Conservation (phyloP, 1,140 invertebrate species). For the Trialeurodes vaporariorum region DNA sequence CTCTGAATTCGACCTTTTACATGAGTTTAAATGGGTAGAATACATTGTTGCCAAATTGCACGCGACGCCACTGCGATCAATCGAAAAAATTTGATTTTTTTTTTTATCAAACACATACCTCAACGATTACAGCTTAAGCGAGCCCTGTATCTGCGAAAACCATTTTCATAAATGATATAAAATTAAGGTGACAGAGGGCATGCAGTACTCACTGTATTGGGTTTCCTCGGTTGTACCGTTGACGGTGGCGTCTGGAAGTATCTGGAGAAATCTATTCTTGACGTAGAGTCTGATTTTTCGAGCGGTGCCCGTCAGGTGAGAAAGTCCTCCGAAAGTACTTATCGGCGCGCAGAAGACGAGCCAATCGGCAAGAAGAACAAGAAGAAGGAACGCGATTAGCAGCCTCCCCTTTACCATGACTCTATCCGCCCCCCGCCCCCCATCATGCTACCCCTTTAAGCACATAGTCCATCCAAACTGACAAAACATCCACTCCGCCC, state of each 20-base stretch:
- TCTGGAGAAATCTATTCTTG: slow-evolving; percentile 62
- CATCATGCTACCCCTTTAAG: background rate
- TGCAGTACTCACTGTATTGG: slow-evolving; percentile 75
- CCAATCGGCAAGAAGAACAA: slow-evolving; percentile 9
- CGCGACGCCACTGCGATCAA: too few species aligned
- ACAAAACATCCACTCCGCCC: too few species aligned
- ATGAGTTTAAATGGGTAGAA: too few species aligned
- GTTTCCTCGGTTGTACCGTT: slow-evolving; percentile 60
- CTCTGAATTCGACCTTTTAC: too few species aligned
- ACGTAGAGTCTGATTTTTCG: slow-evolving; percentile 68
- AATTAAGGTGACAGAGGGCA: too few species aligned
- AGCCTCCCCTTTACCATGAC: background rate
- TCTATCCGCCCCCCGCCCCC: background rate
- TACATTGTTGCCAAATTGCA: too few species aligned
- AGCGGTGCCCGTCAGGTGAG: slow-evolving; percentile 54
- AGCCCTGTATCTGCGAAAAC: too few species aligned
- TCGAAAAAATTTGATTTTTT: too few species aligned
- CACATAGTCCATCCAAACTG: too few species aligned
- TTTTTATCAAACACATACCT: too few species aligned
- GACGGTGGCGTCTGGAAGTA: slow-evolving; percentile 63
- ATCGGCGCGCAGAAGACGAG: slow-evolving; percentile 30
- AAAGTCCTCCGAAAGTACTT: slow-evolving; percentile 44
- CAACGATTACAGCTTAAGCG: too few species aligned
- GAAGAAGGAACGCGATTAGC: background rate
- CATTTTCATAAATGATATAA: too few species aligned